A percentile compares a stretch with the other conserved stretches of the same genome.
Evolutionary conservation across 2,113 vertebrate species (phyloP).

Genomic region (Isurus oxyrinchus): DNA sequence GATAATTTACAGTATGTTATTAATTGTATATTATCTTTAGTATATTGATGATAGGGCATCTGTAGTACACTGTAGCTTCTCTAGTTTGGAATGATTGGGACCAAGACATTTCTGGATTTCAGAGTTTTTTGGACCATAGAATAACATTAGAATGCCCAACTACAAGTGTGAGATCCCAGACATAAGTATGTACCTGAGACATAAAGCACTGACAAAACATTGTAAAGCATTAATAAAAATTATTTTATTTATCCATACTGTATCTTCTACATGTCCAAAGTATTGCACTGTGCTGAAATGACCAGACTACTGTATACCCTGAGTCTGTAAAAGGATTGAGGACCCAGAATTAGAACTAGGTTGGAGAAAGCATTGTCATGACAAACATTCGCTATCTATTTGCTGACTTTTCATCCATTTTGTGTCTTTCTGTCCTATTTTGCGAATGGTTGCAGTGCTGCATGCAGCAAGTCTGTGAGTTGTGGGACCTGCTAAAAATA

Average conservation of each 20-base stretch:
- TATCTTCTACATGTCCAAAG: background rate
- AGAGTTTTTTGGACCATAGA: background rate
- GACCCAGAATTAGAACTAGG: too few species aligned
- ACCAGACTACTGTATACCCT: too few species aligned
- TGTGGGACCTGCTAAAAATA: too few species aligned
- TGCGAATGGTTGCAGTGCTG: too few species aligned
- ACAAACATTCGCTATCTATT: too few species aligned
- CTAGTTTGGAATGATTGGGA: background rate
- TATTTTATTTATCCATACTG: background rate
- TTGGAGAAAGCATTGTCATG: too few species aligned
- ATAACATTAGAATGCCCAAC: background rate
- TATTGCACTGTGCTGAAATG: too few species aligned
- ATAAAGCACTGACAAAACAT: background rate
- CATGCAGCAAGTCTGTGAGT: too few species aligned
- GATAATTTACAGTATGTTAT: background rate
- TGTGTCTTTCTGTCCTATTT: too few species aligned
- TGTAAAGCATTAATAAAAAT: background rate
- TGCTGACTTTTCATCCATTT: too few species aligned
- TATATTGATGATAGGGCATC: background rate
- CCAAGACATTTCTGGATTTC: too few species aligned
- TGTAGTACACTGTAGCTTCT: background rate
- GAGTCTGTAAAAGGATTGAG: too few species aligned
- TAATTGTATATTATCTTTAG: background rate
- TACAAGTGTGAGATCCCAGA: background rate
- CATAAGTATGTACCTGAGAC: background rate